Evolutionary conservation across 2,888 invertebrate species (phyloP).

Genomic region (Eupithecia inturbata): DNA sequence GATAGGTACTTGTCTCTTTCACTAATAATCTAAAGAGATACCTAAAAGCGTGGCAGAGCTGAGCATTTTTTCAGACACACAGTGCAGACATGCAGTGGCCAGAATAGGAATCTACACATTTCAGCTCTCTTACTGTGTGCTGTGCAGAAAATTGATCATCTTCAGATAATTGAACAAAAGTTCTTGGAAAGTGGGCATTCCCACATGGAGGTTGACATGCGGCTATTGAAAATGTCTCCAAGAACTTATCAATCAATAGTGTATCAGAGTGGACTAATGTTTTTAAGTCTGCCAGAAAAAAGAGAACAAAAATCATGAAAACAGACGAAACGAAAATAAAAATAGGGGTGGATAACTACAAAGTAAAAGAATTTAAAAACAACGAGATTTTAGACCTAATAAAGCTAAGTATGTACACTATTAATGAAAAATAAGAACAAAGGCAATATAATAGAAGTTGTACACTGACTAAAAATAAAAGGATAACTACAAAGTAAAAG

Average conservation of each 20-base stretch:
- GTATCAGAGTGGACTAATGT: too few relatives aligned
- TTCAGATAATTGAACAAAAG: too few relatives aligned
- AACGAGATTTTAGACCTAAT: background rate
- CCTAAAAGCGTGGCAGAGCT: background rate
- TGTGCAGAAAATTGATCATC: too few relatives aligned
- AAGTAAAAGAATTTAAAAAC: slow-evolving; percentile 10
- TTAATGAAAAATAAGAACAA: background rate
- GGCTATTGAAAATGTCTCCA: too few relatives aligned
- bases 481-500: slow-evolving; percentile 8
- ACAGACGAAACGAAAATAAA: too few relatives aligned
- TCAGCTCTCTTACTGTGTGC: too few relatives aligned
- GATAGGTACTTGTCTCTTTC: background rate
- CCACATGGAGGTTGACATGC: too few relatives aligned
- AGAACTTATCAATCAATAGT: background rate
- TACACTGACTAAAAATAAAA: slow-evolving; percentile 9
- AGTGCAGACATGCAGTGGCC: background rate
- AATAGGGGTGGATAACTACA: background rate
- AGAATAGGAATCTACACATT: background rate
- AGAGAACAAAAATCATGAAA: too few relatives aligned
- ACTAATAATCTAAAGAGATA: background rate
- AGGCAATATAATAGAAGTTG: background rate
- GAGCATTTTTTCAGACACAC: background rate
- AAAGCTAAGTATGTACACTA: background rate
- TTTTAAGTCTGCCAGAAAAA: too few relatives aligned
- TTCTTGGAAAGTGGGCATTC: too few relatives aligned